Evolutionary conservation across 1,140 invertebrate genomes (phyloP).

Genomic region (Platorchestia sp.): DNA sequence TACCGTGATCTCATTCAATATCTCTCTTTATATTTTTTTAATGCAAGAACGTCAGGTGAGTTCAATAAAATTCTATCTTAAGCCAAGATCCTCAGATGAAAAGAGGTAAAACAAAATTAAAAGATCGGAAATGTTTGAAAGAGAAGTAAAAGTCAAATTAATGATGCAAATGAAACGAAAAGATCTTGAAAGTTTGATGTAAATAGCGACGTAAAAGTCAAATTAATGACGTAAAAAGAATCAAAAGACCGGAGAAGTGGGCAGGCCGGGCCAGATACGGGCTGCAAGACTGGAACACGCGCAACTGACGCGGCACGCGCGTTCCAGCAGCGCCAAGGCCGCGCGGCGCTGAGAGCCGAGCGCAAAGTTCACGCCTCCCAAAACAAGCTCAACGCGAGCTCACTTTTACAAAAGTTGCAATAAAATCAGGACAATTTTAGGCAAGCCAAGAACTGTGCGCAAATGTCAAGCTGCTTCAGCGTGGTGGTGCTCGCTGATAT

Average conservation of each 20-base stretch:
- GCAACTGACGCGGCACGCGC: too few species aligned
- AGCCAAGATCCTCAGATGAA: too few species aligned
- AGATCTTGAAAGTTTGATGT: neutral
- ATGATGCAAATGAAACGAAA: neutral
- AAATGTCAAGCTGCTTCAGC: neutral
- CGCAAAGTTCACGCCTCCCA: neutral
- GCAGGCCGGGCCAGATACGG: neutral
- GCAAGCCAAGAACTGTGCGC: neutral
- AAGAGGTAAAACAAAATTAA: too few species aligned
- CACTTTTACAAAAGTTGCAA: neutral
- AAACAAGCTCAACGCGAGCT: neutral
- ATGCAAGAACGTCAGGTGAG: too few species aligned
- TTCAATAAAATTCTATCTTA: too few species aligned
- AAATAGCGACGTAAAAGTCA: neutral
- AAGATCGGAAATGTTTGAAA: too few species aligned
- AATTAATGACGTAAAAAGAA: neutral
- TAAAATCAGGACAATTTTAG: slow-evolving; percentile 40
- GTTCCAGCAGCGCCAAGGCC: neutral
- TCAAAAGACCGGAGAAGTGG: neutral
- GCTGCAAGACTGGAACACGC: neutral
- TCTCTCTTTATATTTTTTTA: too few species aligned
- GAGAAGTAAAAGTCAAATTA: neutral
- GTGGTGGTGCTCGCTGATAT: neutral
- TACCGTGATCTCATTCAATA: too few species aligned
- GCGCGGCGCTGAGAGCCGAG: neutral